Conservation (phyloP, 1,140 invertebrate genomes). For the Meloidogyne chitwoodi region DNA sequence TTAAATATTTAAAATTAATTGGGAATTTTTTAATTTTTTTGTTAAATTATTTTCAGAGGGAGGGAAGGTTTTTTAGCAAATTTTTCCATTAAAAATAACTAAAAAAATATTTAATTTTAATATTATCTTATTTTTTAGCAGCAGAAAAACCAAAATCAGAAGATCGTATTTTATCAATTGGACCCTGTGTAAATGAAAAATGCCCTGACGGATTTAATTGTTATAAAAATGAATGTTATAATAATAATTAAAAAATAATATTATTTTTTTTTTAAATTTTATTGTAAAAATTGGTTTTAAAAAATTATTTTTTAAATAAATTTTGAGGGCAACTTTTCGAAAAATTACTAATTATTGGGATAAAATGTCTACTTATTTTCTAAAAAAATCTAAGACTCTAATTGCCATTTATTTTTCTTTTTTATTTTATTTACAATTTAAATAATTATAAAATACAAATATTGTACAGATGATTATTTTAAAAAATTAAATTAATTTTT, state of each 20-base stretch:
- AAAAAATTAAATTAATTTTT: slow-evolving; percentile 1
- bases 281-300: not conserved
- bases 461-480: too few species aligned
- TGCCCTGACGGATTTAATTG: slow-evolving; percentile 16
- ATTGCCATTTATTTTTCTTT: too few species aligned
- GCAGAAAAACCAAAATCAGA: not conserved
- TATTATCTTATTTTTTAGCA: not conserved
- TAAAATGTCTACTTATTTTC: too few species aligned
- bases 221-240: slow-evolving; percentile 2
- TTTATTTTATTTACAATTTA: too few species aligned
- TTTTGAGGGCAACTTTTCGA: too few species aligned
- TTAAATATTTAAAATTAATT: not conserved
- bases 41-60: too few species aligned
- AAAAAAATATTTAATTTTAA: too few species aligned
- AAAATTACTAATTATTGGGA: too few species aligned
- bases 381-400: too few species aligned
- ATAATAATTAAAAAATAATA: not conserved
- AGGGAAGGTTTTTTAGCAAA: too few species aligned
- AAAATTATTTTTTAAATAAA: not conserved
- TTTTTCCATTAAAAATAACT: too few species aligned
- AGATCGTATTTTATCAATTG: not conserved
- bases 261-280: not conserved
- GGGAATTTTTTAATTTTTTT: not conserved
- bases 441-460: too few species aligned
- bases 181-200: slow-evolving; percentile 12